A percentile compares a stretch with the other conserved stretches of the same genome.
phyloP scores from a whole-genome alignment of 2,797 vertebrate species.

The Amblyopsis hoosieri region DNA sequence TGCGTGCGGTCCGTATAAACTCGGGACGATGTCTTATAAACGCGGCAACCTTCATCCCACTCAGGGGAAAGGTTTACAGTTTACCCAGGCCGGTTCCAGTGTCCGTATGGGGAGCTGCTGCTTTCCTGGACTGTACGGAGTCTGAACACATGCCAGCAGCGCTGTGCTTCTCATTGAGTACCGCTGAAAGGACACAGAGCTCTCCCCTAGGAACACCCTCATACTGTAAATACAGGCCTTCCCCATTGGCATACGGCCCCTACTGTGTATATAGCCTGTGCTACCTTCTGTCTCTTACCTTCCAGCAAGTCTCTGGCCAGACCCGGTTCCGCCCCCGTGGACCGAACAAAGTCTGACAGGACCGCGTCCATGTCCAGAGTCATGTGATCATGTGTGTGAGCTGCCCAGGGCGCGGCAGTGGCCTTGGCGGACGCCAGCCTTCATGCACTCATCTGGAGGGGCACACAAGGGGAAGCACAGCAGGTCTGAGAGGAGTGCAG shows the following conservation, averaged over 20 bases:
- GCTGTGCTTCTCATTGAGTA: conserved; percentile 64
- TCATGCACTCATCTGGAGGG: conserved; percentile 89
- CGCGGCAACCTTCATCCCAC: too few relatives aligned
- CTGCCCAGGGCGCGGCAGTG: conserved; percentile 89
- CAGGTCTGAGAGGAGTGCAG: conserved; percentile 18
- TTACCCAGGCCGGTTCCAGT: conserved; percentile 21
- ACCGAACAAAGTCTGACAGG: conserved; percentile 99
- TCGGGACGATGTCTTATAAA: too few relatives aligned
- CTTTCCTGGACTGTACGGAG: conserved; percentile 35
- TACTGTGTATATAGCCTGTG: conserved; percentile 5
- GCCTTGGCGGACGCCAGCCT: conserved; percentile 84
- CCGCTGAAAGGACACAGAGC: conserved; percentile 73
- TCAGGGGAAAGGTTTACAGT: too few relatives aligned
- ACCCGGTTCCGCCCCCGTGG: conserved; percentile 99
- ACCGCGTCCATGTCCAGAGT: conserved; percentile 99
- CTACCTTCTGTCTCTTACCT: conserved; percentile 80
- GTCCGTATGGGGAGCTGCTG: conserved; percentile 34
- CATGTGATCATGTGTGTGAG: conserved; percentile 94
- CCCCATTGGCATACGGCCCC: conserved; percentile 21
- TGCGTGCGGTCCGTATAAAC: too few relatives aligned
- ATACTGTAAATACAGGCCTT: conserved; percentile 1
- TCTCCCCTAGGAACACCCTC: conserved; percentile 49
- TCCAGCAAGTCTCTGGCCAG: conserved; percentile 99
- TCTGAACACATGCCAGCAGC: conserved; percentile 59
- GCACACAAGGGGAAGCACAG: conserved; percentile 22